phyloP scores from a whole-genome alignment of 2,113 vertebrate species.

The Opisthocomus hoazin region DNA sequence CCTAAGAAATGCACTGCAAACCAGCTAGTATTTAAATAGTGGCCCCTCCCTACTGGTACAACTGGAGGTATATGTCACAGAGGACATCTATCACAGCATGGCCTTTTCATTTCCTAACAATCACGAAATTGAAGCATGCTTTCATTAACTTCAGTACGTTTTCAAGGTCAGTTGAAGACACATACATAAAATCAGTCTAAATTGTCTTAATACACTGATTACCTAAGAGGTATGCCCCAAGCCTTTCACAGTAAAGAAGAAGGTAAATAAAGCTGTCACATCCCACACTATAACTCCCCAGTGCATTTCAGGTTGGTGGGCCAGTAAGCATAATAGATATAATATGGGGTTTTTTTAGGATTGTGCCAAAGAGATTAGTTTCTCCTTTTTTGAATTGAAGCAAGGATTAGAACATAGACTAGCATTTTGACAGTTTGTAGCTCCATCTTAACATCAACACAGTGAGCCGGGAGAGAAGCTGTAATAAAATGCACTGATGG shows the following conservation, averaged over 20 bases:
- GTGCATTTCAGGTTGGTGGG: background rate
- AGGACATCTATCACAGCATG: constrained; percentile 24
- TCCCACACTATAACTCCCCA: background rate
- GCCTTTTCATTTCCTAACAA: constrained; percentile 32
- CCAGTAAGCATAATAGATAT: background rate
- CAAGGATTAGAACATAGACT: constrained; percentile 17
- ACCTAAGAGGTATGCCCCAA: background rate
- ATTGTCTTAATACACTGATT: background rate
- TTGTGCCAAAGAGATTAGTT: background rate
- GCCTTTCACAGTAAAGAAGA: constrained; percentile 2
- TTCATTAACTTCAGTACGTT: constrained; percentile 23
- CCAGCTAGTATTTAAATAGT: constrained; percentile 23
- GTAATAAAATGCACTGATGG: constrained; percentile 53
- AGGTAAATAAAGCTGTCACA: constrained; percentile 1
- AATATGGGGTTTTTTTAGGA: background rate
- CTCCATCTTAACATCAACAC: constrained; percentile 17
- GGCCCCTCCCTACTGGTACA: constrained; percentile 17
- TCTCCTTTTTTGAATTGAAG: background rate
- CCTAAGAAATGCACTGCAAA: background rate
- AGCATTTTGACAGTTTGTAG: constrained; percentile 19
- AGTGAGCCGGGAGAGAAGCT: constrained; percentile 21
- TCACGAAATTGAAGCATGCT: background rate
- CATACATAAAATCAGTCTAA: background rate
- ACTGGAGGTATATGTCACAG: constrained; percentile 29
- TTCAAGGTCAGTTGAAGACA: constrained; percentile 31